These are phyloP conservation scores for Arnoldichthys spilopterus DNA, from an alignment of 2,797 vertebrate genomes.

Conservation along the genomic window DNA sequence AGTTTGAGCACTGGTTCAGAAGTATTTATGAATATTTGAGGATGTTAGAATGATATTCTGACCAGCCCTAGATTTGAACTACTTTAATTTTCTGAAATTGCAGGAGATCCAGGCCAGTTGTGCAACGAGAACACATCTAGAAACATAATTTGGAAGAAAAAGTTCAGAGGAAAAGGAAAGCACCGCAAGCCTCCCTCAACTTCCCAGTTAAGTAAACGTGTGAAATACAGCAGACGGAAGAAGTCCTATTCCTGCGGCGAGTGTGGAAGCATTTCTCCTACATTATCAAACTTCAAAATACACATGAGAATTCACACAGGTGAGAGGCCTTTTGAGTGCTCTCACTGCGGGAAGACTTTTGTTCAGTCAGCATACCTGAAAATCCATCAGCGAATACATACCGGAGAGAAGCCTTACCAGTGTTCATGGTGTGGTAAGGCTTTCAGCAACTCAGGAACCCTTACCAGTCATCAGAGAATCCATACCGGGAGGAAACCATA, in stretches of 20 bases:
- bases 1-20: too few species aligned
- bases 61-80: too few species aligned
- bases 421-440: slow-evolving; percentile 48
- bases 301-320: slow-evolving; percentile 29
- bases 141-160: not conserved
- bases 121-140: not conserved
- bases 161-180: not conserved
- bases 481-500: not conserved
- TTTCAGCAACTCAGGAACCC: not conserved
- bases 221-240: not conserved
- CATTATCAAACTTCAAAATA: not conserved
- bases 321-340: slow-evolving; percentile 64
- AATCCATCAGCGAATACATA: slow-evolving; percentile 75
- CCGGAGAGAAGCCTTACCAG: slow-evolving; percentile 71
- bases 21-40: too few species aligned
- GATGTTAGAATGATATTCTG: too few species aligned
- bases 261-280: slow-evolving; percentile 1
- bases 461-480: not conserved
- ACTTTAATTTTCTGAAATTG: too few species aligned
- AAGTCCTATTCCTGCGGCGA: not conserved
- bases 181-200: not conserved
- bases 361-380: slow-evolving; percentile 73
- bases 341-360: slow-evolving; percentile 66
- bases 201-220: not conserved
- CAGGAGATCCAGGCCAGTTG: not conserved